Evolutionary conservation across 2,888 invertebrate species (phyloP).

Genomic region (Dicycla oo): DNA sequence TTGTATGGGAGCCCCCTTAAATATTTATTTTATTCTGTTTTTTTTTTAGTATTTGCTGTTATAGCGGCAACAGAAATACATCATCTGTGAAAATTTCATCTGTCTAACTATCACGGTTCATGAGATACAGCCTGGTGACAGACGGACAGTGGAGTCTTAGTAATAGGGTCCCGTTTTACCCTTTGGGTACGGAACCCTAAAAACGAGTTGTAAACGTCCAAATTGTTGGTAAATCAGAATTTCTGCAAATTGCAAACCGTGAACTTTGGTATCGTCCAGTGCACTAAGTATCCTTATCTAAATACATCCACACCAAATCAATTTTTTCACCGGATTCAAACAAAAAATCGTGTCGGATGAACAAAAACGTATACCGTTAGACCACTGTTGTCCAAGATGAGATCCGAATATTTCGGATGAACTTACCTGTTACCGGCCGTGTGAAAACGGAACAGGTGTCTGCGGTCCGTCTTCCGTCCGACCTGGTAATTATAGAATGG

Average conservation of each 20-base stretch:
- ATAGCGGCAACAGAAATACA: too few relatives aligned
- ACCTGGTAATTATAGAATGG: slow-evolving; percentile 84
- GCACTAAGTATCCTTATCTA: neutral
- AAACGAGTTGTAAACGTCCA: too few relatives aligned
- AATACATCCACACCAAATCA: slow-evolving; percentile 5
- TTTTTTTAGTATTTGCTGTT: too few relatives aligned
- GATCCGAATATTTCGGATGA: slow-evolving; percentile 71
- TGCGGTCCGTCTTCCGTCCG: slow-evolving; percentile 79
- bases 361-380: slow-evolving; percentile 85
- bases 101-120: too few relatives aligned
- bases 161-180: too few relatives aligned
- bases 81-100: too few relatives aligned
- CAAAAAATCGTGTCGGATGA: slow-evolving; percentile 71
- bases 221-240: neutral
- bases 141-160: too few relatives aligned
- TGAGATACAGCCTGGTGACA: too few relatives aligned
- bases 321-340: slow-evolving; percentile 34
- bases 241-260: neutral
- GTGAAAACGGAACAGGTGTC: slow-evolving; percentile 89
- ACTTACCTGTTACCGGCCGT: slow-evolving; percentile 86
- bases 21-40: too few relatives aligned
- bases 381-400: slow-evolving; percentile 75
- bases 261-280: neutral
- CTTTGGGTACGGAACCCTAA: too few relatives aligned
- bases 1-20: too few relatives aligned